These are phyloP conservation scores for Caenorhabditis doughertyi DNA, from an alignment of 2,888 invertebrate species.

Conservation along the genomic window DNA sequence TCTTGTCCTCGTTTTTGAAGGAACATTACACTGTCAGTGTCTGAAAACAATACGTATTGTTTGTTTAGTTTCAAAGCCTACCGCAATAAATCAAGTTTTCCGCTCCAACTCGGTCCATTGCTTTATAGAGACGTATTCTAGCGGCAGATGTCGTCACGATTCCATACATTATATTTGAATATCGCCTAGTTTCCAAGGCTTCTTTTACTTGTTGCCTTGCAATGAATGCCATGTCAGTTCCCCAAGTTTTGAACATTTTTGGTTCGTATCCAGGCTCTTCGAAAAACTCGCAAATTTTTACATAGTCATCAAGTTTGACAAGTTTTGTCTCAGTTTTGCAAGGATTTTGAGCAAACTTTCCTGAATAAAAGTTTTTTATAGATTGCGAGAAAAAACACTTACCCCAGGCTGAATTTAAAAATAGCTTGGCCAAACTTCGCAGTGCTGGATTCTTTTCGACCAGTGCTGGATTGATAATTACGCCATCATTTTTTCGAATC, in stretches of 20 bases:
- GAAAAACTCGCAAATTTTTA: neutral
- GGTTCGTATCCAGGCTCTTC: neutral
- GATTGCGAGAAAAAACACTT: no score
- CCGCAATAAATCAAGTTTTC: slow-evolving; percentile 22
- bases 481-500: neutral
- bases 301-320: no score
- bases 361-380: no score
- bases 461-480: neutral
- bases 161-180: slow-evolving; percentile 16
- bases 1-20: neutral
- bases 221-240: neutral
- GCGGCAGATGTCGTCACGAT: slow-evolving; percentile 16
- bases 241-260: slow-evolving; percentile 1
- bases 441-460: neutral
- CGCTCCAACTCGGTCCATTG: neutral
- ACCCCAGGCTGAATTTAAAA: slow-evolving; percentile 1
- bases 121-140: neutral
- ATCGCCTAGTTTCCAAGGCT: neutral
- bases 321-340: neutral
- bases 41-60: no score
- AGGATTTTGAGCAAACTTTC: slow-evolving; percentile 18
- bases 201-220: neutral
- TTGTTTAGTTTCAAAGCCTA: no score
- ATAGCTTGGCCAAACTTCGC: neutral
- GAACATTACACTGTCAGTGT: slow-evolving; percentile 18